Evolutionary conservation across 2,797 vertebrate species (phyloP).

Genomic region (Myotis planiceps): DNA sequence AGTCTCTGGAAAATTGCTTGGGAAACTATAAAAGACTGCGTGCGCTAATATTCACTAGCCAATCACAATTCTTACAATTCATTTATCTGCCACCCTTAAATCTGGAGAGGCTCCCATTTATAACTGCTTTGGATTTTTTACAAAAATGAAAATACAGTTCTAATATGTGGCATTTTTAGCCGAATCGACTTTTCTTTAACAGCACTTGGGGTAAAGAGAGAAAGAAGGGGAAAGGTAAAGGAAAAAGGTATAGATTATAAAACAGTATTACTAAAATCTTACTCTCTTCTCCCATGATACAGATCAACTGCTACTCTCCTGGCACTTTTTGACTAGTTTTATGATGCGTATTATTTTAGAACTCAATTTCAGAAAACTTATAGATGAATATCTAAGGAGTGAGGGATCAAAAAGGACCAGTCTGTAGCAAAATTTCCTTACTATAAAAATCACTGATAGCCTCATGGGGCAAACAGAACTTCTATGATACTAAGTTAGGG

Average conservation of each 20-base stretch:
- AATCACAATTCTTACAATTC: not conserved
- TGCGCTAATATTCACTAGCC: not conserved
- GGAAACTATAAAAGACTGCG: not conserved
- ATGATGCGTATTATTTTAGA: not conserved
- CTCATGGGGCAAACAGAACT: not conserved
- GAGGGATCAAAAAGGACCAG: not conserved
- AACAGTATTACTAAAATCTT: not conserved
- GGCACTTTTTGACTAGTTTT: not conserved
- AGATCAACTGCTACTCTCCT: not conserved
- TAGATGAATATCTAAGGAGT: not conserved
- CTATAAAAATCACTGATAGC: constrained; percentile 43
- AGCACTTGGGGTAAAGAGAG: not conserved
- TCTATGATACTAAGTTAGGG: not conserved
- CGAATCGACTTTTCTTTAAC: not conserved
- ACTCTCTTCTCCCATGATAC: not conserved
- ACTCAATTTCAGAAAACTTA: not conserved
- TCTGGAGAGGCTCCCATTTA: not conserved
- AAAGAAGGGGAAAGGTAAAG: not conserved
- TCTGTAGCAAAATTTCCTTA: not conserved
- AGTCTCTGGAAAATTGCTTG: not conserved
- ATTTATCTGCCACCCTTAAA: not conserved
- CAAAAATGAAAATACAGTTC: not conserved
- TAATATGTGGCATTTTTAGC: not conserved
- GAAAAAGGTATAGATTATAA: not conserved
- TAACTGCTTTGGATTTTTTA: not conserved